Evolutionary conservation across 2,888 invertebrate species (phyloP).

Genomic region (Notodonta dromedarius): DNA sequence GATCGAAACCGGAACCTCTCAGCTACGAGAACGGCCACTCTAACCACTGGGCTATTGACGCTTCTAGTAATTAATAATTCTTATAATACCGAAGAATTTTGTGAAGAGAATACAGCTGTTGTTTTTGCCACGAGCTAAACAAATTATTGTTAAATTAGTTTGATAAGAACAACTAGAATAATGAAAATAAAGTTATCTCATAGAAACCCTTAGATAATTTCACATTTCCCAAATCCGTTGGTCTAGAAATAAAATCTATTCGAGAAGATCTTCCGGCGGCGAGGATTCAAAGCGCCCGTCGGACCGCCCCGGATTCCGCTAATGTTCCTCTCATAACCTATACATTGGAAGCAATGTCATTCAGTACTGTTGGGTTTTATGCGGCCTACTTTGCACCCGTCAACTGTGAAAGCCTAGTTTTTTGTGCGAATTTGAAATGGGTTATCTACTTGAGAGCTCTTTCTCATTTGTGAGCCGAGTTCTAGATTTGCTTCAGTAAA

Average conservation of each 20-base stretch:
- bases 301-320: not conserved
- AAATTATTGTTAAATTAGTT: too few species aligned
- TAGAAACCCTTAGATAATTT: not conserved
- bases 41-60: too few species aligned
- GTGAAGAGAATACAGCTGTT: too few species aligned
- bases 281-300: constrained; percentile 5
- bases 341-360: constrained; percentile 1
- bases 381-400: not conserved
- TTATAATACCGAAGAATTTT: too few species aligned
- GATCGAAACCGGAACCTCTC: too few species aligned
- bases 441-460: not conserved
- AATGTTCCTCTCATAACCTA: constrained; percentile 4
- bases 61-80: too few species aligned
- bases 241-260: not conserved
- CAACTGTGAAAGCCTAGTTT: not conserved
- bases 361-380: not conserved
- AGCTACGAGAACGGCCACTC: too few species aligned
- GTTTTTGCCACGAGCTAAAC: too few species aligned
- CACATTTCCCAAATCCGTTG: not conserved
- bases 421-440: not conserved
- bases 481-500: not conserved
- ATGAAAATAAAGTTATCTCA: too few species aligned
- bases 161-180: too few species aligned
- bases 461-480: not conserved
- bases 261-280: not conserved